Evolutionary conservation across 2,797 vertebrate species (phyloP).

Genomic region (Lagocephalus sceleratus): DNA sequence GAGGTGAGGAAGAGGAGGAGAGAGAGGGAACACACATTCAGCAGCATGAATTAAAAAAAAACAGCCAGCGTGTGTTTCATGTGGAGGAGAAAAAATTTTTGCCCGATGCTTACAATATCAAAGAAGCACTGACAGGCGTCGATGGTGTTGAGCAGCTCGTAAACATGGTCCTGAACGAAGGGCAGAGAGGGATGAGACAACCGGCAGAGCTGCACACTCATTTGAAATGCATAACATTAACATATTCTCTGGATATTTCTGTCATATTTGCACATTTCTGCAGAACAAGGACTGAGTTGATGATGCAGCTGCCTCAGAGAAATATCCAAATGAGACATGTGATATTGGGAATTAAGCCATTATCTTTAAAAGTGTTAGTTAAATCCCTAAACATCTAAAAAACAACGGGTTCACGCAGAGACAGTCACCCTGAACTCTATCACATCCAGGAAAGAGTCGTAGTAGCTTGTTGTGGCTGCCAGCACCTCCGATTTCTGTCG

Average conservation of each 20-base stretch:
- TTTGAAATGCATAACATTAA: constrained; percentile 1
- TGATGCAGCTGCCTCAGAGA: constrained; percentile 27
- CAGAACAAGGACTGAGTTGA: constrained; percentile 10
- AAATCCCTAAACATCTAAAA: constrained; percentile 7
- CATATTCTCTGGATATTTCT: neutral
- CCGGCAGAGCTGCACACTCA: neutral
- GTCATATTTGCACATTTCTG: constrained; percentile 6
- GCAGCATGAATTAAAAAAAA: too few relatives aligned
- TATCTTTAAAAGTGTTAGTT: constrained; percentile 33
- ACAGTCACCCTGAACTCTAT: constrained; percentile 91
- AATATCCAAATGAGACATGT: constrained; percentile 22
- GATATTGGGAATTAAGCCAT: constrained; percentile 12
- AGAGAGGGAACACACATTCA: neutral
- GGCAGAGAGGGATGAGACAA: constrained; percentile 17
- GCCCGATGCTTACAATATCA: constrained; percentile 83
- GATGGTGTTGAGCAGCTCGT: constrained; percentile 92
- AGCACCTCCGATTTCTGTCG: constrained; percentile 84
- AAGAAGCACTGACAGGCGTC: constrained; percentile 92
- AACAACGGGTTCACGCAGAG: constrained; percentile 3
- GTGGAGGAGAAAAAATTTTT: neutral
- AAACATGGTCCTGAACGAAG: constrained; percentile 86
- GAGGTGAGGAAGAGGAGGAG: neutral
- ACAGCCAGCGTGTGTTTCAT: neutral
- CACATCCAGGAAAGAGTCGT: constrained; percentile 90
- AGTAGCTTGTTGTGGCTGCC: constrained; percentile 75